Evolutionary conservation across 2,888 invertebrate species (phyloP).

Genomic region (Germaria angustata): DNA sequence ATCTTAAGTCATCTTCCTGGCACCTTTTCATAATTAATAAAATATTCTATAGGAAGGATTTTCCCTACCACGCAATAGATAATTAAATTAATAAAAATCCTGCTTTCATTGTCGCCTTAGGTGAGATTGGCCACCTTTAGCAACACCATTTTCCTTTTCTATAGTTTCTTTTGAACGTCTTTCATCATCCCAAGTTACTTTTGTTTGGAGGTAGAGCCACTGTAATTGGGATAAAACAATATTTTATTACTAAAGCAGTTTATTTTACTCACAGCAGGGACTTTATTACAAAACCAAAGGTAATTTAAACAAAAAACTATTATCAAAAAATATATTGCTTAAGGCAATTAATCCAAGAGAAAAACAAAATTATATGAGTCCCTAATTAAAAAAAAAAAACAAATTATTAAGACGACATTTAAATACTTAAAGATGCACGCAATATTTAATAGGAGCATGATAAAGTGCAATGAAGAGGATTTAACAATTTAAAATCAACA

Average conservation of each 20-base stretch:
- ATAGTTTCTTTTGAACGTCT: too few species aligned
- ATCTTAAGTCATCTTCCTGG: too few species aligned
- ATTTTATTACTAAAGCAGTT: background rate
- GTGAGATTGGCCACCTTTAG: too few species aligned
- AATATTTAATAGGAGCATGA: background rate
- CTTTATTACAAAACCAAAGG: conserved; percentile 17
- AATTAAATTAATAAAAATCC: too few species aligned
- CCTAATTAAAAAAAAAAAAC: background rate
- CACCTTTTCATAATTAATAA: too few species aligned
- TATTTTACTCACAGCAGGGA: background rate
- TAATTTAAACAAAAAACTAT: background rate
- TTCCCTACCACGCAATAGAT: too few species aligned
- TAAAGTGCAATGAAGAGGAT: background rate
- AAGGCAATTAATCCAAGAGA: background rate
- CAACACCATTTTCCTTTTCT: too few species aligned
- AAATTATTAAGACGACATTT: conserved; percentile 18
- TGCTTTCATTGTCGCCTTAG: too few species aligned
- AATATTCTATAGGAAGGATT: too few species aligned
- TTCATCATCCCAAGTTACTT: too few species aligned
- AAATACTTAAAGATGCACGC: background rate
- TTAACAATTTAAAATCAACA: conserved; percentile 1
- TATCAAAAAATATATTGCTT: background rate
- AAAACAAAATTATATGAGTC: background rate
- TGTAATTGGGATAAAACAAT: background rate
- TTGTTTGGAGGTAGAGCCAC: too few species aligned